Percentiles rank a stretch among this genome's conserved stretches.
phyloP scores from a whole-genome alignment of 2,113 vertebrate species.

The Phylloscopus trochilus region DNA sequence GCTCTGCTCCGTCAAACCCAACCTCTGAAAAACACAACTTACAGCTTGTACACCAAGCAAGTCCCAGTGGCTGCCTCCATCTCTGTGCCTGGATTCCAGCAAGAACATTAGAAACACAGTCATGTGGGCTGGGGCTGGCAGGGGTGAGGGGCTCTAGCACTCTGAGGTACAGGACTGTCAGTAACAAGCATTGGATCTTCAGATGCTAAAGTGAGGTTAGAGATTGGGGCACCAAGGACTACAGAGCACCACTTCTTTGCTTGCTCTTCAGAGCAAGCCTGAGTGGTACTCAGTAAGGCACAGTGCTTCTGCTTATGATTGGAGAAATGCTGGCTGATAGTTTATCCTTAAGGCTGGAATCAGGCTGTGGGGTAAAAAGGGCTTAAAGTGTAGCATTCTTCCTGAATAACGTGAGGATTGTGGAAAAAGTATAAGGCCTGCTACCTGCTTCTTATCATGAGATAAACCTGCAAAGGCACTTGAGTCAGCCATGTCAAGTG shows the following conservation, averaged over 20 bases:
- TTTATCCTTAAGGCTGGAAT: not conserved
- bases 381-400: not conserved
- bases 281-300: not conserved
- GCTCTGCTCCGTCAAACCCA: not conserved
- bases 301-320: not conserved
- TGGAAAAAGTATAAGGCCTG: not conserved
- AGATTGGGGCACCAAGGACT: not conserved
- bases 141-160: not conserved
- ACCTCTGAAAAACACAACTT: not conserved
- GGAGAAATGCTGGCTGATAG: not conserved
- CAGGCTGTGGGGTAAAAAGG: not conserved
- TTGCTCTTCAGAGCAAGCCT: not conserved
- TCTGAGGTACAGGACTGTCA: not conserved
- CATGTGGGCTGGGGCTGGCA: not conserved
- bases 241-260: not conserved
- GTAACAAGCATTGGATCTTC: not conserved
- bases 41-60: not conserved
- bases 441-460: not conserved
- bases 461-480: not conserved
- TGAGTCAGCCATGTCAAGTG: not conserved
- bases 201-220: not conserved
- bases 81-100: rapidly evolving
- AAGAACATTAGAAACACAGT: not conserved
- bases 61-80: not conserved
- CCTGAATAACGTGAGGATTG: not conserved